Evolutionary conservation across 1,140 invertebrate species (phyloP).

Genomic region (Potamilus streckersoni): DNA sequence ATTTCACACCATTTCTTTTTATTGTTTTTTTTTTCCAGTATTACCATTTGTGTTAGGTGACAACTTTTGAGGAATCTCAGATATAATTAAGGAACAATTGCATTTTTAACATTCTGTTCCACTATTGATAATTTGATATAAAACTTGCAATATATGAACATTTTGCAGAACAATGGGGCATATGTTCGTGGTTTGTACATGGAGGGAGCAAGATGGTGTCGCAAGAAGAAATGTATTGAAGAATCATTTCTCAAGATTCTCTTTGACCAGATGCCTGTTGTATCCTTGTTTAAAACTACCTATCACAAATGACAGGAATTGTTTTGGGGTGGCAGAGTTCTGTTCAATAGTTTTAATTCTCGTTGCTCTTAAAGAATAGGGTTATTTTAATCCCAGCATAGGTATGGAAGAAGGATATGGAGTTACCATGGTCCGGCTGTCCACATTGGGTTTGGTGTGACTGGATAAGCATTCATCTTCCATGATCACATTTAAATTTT

Average conservation of each 20-base stretch:
- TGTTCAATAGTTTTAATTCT: not conserved
- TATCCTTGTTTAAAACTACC: conserved; percentile 57
- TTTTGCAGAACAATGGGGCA: conserved; percentile 60
- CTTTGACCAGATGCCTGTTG: conserved; percentile 65
- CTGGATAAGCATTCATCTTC: not conserved
- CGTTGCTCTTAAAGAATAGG: not conserved
- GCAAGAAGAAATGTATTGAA: conserved; percentile 49
- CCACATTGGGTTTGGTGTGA: not conserved
- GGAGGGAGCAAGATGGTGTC: conserved; percentile 67
- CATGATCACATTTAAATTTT: too few relatives aligned
- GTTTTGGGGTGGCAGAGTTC: not conserved
- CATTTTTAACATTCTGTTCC: too few relatives aligned
- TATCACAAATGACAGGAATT: too few relatives aligned
- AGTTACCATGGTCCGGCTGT: not conserved
- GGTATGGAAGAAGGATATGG: not conserved
- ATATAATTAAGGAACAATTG: too few relatives aligned
- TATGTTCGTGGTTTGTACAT: conserved; percentile 66
- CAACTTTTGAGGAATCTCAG: too few relatives aligned
- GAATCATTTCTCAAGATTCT: conserved; percentile 65
- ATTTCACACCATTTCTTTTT: too few relatives aligned
- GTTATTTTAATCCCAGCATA: not conserved
- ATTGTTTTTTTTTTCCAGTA: too few relatives aligned
- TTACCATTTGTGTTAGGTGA: too few relatives aligned
- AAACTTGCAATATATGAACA: too few relatives aligned
- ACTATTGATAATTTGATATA: too few relatives aligned